phyloP scores from a whole-genome alignment of 1,140 invertebrate genomes.

The Pseudomyrmex pallidus region DNA sequence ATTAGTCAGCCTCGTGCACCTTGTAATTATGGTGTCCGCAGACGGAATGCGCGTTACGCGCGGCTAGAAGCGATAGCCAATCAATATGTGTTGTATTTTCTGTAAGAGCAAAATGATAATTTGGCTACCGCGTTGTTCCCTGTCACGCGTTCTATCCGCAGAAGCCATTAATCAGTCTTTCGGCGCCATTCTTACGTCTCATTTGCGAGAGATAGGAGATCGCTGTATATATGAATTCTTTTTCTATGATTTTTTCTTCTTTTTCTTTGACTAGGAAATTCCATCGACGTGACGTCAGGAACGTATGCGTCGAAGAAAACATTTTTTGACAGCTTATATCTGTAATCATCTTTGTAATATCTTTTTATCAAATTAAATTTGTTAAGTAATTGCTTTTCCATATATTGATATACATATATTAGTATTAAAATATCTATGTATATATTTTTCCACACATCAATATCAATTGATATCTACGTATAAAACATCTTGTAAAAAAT shows the following conservation, averaged over 20 bases:
- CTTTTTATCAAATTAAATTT: too few relatives aligned
- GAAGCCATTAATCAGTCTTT: conserved; percentile 9
- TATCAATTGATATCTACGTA: neutral
- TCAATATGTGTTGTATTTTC: too few relatives aligned
- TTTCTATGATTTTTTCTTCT: neutral
- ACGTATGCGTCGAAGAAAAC: neutral
- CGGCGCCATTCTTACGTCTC: conserved; percentile 10
- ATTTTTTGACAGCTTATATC: neutral
- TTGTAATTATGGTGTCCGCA: neutral
- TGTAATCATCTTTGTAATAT: too few relatives aligned
- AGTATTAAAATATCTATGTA: neutral
- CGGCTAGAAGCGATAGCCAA: too few relatives aligned
- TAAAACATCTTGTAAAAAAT: too few relatives aligned
- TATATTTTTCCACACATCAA: neutral
- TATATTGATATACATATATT: too few relatives aligned
- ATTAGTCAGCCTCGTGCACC: neutral
- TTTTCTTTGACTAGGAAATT: neutral
- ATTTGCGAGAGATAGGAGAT: neutral
- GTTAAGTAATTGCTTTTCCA: too few relatives aligned
- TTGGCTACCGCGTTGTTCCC: too few relatives aligned
- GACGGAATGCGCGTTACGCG: too few relatives aligned
- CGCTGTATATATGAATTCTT: neutral
- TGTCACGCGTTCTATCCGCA: too few relatives aligned
- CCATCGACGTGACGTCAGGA: neutral
- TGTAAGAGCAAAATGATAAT: too few relatives aligned